Evolutionary conservation across 2,797 vertebrate species (phyloP).

Genomic region (Myoxocephalus aenaeus): DNA sequence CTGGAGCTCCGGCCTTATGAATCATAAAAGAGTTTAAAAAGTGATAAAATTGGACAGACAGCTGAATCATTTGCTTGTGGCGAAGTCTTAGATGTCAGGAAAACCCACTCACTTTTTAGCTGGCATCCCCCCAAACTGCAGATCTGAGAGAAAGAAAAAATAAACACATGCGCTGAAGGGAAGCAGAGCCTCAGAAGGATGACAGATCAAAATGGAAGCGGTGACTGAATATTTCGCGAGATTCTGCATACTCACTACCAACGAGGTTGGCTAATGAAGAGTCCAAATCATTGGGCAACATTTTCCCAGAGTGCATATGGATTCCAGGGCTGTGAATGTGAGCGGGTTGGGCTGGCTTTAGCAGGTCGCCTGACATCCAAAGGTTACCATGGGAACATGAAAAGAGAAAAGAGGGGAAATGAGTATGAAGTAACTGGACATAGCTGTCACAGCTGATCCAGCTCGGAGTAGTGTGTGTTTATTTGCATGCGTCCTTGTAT

Average conservation of each 20-base stretch:
- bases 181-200: background rate
- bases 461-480: constrained; percentile 18
- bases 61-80: constrained; percentile 25
- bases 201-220: background rate
- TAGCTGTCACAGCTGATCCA: constrained; percentile 37
- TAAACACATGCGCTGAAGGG: constrained; percentile 26
- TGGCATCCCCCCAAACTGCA: constrained; percentile 90
- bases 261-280: constrained; percentile 91
- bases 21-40: constrained; percentile 4
- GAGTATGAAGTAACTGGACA: constrained; percentile 42
- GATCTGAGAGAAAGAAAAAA: constrained; percentile 79
- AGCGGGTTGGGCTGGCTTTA: constrained; percentile 85
- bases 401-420: constrained; percentile 44
- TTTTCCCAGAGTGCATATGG: constrained; percentile 83
- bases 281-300: constrained; percentile 89
- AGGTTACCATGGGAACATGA: constrained; percentile 72
- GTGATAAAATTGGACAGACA: constrained; percentile 18
- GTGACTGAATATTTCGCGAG: constrained; percentile 15
- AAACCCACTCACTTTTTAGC: constrained; percentile 89
- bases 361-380: constrained; percentile 82
- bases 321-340: constrained; percentile 84
- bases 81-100: constrained; percentile 14
- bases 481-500: constrained; percentile 26
- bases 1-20: constrained; percentile 86
- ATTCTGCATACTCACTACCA: constrained; percentile 86